These are phyloP conservation scores for Lithophane socia DNA, from an alignment of 2,888 invertebrate species.

Conservation along the genomic window DNA sequence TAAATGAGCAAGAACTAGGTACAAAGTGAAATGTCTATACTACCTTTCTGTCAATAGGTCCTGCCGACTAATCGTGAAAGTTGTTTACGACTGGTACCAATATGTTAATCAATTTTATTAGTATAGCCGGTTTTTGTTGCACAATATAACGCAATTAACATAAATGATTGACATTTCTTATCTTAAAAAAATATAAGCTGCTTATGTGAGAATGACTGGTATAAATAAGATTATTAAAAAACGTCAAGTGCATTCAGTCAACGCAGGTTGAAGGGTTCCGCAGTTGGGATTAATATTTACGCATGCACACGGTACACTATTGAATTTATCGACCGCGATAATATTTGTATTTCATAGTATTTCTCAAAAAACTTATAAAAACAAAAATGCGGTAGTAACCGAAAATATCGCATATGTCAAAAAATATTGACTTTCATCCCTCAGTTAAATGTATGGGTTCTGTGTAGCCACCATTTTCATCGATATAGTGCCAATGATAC, in stretches of 20 bases:
- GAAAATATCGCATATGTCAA: not conserved
- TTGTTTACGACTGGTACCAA: not conserved
- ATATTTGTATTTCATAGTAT: too few species aligned
- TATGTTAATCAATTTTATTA: not conserved
- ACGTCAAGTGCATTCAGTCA: too few species aligned
- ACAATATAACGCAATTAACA: slow-evolving; percentile 8
- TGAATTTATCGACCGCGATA: not conserved
- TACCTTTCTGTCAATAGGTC: not conserved
- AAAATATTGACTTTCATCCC: not conserved
- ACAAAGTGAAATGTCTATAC: not conserved
- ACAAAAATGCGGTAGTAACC: too few species aligned
- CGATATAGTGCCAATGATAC: too few species aligned
- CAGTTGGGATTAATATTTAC: not conserved
- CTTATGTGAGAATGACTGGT: not conserved
- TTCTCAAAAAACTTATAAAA: too few species aligned
- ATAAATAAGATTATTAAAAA: too few species aligned
- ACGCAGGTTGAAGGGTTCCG: not conserved
- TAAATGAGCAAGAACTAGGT: not conserved
- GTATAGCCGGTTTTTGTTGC: slow-evolving; percentile 6
- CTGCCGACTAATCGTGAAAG: slow-evolving; percentile 2
- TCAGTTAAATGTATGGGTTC: not conserved
- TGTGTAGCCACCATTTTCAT: not conserved
- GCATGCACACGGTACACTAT: not conserved
- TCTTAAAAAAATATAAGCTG: not conserved
- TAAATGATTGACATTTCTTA: slow-evolving; percentile 1